These are phyloP conservation scores for Karalla daura DNA, from an alignment of 2,797 vertebrate genomes.

Conservation along the genomic window DNA sequence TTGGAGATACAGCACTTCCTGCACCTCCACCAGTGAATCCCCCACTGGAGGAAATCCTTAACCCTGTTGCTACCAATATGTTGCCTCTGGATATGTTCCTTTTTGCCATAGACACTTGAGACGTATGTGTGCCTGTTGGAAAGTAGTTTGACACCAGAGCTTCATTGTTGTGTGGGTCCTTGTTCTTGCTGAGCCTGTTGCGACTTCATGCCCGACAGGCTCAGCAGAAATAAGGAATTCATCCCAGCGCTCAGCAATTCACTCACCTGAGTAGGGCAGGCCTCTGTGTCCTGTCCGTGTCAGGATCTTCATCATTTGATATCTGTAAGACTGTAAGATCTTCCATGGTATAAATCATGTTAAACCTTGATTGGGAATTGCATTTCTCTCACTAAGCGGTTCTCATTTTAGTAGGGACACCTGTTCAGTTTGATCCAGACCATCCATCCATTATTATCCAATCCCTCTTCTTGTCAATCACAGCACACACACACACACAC, in stretches of 20 bases:
- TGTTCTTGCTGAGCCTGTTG: conserved; percentile 30
- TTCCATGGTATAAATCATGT: too few relatives aligned
- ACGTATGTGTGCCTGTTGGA: conserved; percentile 20
- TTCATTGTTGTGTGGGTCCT: conserved; percentile 36
- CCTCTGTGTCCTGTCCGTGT: not conserved
- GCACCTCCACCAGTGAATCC: not conserved
- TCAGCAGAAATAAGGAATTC: conserved; percentile 9
- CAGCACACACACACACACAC: too few relatives aligned
- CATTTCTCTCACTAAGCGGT: too few relatives aligned
- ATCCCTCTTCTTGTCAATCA: too few relatives aligned
- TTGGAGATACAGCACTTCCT: too few relatives aligned
- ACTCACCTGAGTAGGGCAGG: not conserved
- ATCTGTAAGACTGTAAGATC: too few relatives aligned
- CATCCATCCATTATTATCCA: too few relatives aligned
- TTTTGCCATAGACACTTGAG: conserved; percentile 21
- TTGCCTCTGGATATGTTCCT: conserved; percentile 1
- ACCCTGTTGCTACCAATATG: not conserved
- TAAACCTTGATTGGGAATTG: too few relatives aligned
- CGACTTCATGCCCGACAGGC: too few relatives aligned
- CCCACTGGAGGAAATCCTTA: not conserved
- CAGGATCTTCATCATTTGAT: not conserved
- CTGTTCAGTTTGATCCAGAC: too few relatives aligned
- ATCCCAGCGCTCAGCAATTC: conserved; percentile 7
- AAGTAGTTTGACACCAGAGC: conserved; percentile 39
- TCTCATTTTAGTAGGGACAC: too few relatives aligned